Conservation (phyloP, 2,888 invertebrate species). For the Drosophila histrio region DNA sequence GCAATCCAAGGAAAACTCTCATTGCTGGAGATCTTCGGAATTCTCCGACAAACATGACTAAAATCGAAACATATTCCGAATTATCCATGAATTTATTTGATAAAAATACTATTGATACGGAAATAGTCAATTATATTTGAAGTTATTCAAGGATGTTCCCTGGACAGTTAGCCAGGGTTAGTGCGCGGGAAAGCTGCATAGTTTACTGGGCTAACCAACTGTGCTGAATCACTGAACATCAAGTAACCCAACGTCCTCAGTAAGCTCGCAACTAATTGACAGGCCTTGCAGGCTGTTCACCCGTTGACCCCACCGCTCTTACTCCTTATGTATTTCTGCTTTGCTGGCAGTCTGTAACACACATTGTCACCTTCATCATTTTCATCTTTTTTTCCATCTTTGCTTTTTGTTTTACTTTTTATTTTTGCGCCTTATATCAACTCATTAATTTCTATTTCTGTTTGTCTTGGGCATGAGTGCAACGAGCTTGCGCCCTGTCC, state of each 20-base stretch:
- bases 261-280: constrained; percentile 43
- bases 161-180: not conserved
- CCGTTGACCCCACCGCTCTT: not conserved
- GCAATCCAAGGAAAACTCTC: no score
- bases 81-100: no score
- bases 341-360: constrained; percentile 9
- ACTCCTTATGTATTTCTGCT: not conserved
- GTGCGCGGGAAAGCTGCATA: not conserved
- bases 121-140: no score
- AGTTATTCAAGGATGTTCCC: not conserved
- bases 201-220: constrained; percentile 32
- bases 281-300: constrained; percentile 21
- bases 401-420: constrained; percentile 8
- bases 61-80: no score
- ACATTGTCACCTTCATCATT: constrained; percentile 45
- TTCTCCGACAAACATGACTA: no score
- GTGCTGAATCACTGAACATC: constrained; percentile 35
- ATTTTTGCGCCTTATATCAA: constrained; percentile 63
- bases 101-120: no score
- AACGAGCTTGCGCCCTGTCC: constrained; percentile 45
- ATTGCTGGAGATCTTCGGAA: no score
- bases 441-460: constrained; percentile 78
- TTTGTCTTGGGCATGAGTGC: constrained; percentile 68
- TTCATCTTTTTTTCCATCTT: not conserved
- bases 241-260: constrained; percentile 4